Percentiles rank a stretch among this genome's conserved stretches.
Evolutionary conservation across 1,140 invertebrate species (phyloP).

Genomic region (Coptotermes formosanus): DNA sequence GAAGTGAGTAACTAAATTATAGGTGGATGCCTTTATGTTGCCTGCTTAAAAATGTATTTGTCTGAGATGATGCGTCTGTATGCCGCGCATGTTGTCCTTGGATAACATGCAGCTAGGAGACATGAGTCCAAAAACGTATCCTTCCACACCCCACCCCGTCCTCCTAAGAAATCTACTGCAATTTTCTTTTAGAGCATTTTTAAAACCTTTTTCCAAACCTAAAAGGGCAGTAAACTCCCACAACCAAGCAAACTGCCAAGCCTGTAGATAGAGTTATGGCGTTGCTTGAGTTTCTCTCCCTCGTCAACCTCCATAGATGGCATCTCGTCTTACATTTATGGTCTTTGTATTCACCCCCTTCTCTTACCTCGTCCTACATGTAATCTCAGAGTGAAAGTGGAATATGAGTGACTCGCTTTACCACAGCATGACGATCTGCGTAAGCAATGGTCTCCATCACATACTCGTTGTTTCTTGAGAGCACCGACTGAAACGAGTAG

Average conservation of each 20-base stretch:
- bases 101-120: neutral
- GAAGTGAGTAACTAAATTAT: too few relatives aligned
- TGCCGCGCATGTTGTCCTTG: too few relatives aligned
- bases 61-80: too few relatives aligned
- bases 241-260: neutral
- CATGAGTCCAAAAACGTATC: neutral
- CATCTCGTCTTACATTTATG: constrained; percentile 12
- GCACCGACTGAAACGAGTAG: too few relatives aligned
- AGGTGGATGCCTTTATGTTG: too few relatives aligned
- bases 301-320: neutral
- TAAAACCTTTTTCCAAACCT: constrained; percentile 4
- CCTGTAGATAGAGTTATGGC: constrained; percentile 14
- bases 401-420: neutral
- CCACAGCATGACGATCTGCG: neutral
- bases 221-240: neutral
- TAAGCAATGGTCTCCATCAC: too few relatives aligned
- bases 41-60: too few relatives aligned
- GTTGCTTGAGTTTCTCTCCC: neutral
- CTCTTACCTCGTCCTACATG: neutral
- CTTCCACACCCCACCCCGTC: neutral
- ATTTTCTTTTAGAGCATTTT: constrained; percentile 1
- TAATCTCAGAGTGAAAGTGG: neutral
- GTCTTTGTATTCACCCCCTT: neutral
- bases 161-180: neutral
- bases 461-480: too few relatives aligned